phyloP scores from a whole-genome alignment of 2,888 invertebrate species.

The Mactromeris polynyma region DNA sequence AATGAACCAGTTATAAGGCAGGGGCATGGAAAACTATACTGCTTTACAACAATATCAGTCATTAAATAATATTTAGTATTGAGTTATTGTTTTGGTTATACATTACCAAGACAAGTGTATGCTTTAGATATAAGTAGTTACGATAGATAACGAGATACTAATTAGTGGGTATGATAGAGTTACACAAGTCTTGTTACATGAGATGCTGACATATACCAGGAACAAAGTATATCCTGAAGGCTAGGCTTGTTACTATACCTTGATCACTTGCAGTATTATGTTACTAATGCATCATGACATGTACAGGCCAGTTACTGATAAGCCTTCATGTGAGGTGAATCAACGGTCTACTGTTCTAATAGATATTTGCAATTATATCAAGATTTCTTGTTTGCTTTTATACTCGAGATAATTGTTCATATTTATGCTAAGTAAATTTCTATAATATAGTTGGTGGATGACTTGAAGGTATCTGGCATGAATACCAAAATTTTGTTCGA shows the following conservation, averaged over 20 bases:
- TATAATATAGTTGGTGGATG: neutral
- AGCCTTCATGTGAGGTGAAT: slow-evolving; percentile 25
- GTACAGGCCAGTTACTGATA: slow-evolving; percentile 37
- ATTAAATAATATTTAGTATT: neutral
- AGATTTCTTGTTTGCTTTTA: slow-evolving; percentile 3
- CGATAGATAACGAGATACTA: neutral
- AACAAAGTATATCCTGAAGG: neutral
- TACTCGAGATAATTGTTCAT: neutral
- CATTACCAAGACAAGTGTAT: neutral
- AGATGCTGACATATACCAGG: slow-evolving; percentile 11
- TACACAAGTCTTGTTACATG: neutral
- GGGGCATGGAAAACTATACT: too few relatives aligned
- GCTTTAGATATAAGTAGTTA: neutral
- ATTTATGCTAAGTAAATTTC: neutral
- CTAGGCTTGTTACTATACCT: neutral
- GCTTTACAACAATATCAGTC: too few relatives aligned
- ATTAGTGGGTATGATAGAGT: slow-evolving; percentile 1
- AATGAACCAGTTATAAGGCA: too few relatives aligned
- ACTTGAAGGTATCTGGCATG: too few relatives aligned
- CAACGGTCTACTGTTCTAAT: neutral
- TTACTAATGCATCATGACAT: slow-evolving; percentile 38
- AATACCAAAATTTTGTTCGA: too few relatives aligned
- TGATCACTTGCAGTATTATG: neutral
- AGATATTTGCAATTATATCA: slow-evolving; percentile 4
- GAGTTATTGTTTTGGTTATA: neutral